phyloP scores from a whole-genome alignment of 37 sponge, comb jelly and placozoan species.

The Hexactinellida sp. region DNA sequence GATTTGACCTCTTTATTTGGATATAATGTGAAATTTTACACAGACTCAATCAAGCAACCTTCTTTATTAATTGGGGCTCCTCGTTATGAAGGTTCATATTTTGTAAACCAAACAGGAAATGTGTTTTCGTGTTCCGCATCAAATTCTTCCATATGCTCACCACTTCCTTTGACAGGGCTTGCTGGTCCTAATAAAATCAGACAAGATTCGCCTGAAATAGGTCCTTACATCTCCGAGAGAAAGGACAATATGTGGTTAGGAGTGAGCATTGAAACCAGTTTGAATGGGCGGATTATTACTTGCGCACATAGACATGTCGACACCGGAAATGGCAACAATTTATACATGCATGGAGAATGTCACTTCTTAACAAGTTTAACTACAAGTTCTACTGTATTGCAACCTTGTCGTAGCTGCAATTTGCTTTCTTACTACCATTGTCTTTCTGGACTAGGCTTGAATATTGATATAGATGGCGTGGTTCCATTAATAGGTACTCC shows the following conservation, averaged over 20 bases:
- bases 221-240: neutral
- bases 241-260: constrained; percentile 14
- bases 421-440: neutral
- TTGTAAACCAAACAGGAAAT: neutral
- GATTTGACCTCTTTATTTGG: neutral
- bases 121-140: neutral
- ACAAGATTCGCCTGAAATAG: neutral
- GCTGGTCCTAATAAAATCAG: neutral
- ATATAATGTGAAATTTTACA: neutral
- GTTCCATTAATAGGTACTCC: neutral
- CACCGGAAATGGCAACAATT: neutral
- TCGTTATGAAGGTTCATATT: neutral
- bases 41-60: neutral
- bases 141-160: neutral
- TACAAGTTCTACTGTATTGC: neutral
- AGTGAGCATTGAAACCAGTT: neutral
- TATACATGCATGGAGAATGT: neutral
- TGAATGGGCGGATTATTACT: neutral
- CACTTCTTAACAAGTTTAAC: neutral
- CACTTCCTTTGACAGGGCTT: neutral
- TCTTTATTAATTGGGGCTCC: neutral
- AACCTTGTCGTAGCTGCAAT: neutral
- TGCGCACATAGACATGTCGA: neutral
- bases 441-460: neutral
- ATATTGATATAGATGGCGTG: neutral